Conservation (phyloP, 2,113 vertebrate species). For the Cisticola juncidis region DNA sequence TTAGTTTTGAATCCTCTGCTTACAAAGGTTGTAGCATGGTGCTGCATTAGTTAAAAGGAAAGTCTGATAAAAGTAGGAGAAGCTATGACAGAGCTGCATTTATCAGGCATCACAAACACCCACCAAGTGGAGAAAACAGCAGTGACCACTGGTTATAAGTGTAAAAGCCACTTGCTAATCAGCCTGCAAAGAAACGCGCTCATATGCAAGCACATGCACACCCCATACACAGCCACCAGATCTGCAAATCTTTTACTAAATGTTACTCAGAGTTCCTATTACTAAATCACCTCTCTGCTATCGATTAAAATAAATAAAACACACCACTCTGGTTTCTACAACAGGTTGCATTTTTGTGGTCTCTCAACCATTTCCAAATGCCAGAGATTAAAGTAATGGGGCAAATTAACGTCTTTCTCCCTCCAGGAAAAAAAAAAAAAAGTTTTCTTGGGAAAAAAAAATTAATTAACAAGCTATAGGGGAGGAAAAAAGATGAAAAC, state of each 20-base stretch:
- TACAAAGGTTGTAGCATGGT: background rate
- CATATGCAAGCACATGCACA: slow-evolving; percentile 24
- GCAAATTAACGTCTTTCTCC: slow-evolving; percentile 33
- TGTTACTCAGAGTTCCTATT: background rate
- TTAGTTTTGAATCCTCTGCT: slow-evolving; percentile 14
- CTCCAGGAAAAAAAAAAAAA: slow-evolving; percentile 1
- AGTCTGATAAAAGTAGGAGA: slow-evolving; percentile 21
- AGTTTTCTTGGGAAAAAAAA: slow-evolving; percentile 16
- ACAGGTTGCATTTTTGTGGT: slow-evolving; percentile 73
- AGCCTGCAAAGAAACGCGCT: slow-evolving; percentile 19
- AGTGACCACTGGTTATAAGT: background rate
- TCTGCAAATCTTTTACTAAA: slow-evolving; percentile 9
- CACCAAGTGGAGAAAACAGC: slow-evolving; percentile 16
- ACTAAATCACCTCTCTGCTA: slow-evolving; percentile 51
- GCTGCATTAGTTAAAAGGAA: background rate
- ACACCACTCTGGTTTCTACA: slow-evolving; percentile 41
- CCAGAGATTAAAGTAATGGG: slow-evolving; percentile 60
- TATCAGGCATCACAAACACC: background rate
- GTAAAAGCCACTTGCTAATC: slow-evolving; percentile 24
- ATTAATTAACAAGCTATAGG: slow-evolving; percentile 15
- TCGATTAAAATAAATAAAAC: slow-evolving; percentile 51
- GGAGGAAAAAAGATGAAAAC: background rate
- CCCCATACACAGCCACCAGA: background rate
- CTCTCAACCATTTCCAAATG: slow-evolving; percentile 68
- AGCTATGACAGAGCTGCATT: background rate